Conservation (phyloP, 2,113 vertebrate species). For the Rhynchomys soricoides region DNA sequence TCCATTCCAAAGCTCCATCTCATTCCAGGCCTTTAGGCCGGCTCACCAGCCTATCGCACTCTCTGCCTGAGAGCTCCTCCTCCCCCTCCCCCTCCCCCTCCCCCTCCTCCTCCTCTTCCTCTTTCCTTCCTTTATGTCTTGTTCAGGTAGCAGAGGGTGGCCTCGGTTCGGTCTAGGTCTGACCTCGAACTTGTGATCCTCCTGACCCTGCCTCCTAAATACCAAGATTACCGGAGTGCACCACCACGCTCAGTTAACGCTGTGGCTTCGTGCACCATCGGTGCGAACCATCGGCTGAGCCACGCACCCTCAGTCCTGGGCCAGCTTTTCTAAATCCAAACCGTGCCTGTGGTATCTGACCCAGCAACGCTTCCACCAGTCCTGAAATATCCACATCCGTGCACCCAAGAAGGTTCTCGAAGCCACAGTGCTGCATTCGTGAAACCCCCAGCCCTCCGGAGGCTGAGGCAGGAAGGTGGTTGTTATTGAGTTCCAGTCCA, state of each 20-base stretch:
- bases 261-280: neutral
- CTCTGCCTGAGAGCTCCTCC: neutral
- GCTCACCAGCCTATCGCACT: neutral
- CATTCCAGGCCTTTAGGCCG: neutral
- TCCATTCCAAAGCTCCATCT: neutral
- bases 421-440: neutral
- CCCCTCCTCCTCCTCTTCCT: no score
- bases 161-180: neutral
- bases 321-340: neutral
- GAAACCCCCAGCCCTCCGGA: neutral
- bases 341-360: neutral
- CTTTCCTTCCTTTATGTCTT: neutral
- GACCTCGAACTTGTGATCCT: neutral
- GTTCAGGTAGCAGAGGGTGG: neutral
- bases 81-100: no score
- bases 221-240: no score
- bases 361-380: neutral
- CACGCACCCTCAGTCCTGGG: no score
- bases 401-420: neutral
- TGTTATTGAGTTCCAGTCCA: neutral
- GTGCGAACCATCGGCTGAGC: neutral
- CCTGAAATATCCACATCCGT: neutral
- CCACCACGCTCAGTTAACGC: fast-evolving
- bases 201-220: neutral
- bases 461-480: neutral